Evolutionary conservation across 1,140 invertebrate species (phyloP).

Genomic region (Plectus sambesii): DNA sequence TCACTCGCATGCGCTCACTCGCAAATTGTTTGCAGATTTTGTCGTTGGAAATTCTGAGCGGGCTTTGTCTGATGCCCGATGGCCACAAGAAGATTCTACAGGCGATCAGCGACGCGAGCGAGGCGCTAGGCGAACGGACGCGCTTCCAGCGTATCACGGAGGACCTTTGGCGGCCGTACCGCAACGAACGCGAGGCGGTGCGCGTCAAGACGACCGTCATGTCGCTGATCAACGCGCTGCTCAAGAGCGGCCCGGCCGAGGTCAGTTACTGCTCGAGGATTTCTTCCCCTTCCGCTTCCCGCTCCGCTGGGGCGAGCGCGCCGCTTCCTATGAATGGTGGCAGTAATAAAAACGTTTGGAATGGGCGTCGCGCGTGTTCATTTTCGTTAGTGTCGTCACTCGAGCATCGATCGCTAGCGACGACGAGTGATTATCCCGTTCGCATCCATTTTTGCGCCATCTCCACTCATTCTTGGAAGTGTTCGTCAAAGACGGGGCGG

Average conservation of each 20-base stretch:
- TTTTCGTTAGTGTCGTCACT: no score
- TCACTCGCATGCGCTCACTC: no score
- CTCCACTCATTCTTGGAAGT: no score
- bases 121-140: slow-evolving; percentile 36
- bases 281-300: no score
- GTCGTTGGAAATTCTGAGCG: slow-evolving; percentile 41
- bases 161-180: slow-evolving; percentile 73
- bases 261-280: slow-evolving; percentile 34
- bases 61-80: slow-evolving; percentile 37
- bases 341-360: no score
- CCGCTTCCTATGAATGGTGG: no score
- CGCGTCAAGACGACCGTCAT: slow-evolving; percentile 74
- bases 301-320: no score
- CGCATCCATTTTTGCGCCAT: no score
- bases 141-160: slow-evolving; percentile 70
- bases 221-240: slow-evolving; percentile 91
- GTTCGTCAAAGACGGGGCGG: no score
- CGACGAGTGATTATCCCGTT: no score
- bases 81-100: slow-evolving; percentile 36
- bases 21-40: slow-evolving; percentile 39
- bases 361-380: no score
- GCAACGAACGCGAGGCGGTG: slow-evolving; percentile 33
- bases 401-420: no score
- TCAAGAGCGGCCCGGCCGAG: slow-evolving; percentile 89
- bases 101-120: slow-evolving; percentile 36